These are phyloP conservation scores for Ochropacha duplaris DNA, from an alignment of 2,888 invertebrate species.

Conservation along the genomic window DNA sequence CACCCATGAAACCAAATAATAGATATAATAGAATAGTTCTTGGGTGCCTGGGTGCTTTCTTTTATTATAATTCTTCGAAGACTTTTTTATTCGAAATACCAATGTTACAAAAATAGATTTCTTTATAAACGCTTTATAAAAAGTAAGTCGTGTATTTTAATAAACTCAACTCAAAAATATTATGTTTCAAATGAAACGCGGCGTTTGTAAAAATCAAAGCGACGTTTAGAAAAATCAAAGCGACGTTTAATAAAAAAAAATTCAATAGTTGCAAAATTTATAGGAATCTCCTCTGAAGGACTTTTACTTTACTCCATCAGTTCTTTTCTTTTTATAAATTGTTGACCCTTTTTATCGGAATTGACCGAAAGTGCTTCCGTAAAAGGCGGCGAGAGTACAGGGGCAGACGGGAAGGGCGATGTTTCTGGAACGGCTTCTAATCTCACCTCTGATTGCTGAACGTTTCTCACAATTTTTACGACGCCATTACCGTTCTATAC, in stretches of 20 bases:
- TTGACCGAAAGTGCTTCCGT: conserved; percentile 38
- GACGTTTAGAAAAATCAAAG: no score
- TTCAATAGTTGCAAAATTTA: not conserved
- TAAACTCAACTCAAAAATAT: no score
- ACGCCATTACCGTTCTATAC: conserved; percentile 52
- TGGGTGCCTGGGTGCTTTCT: no score
- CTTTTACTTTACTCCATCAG: conserved; percentile 8
- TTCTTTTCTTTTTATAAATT: conserved; percentile 54
- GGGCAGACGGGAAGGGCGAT: conserved; percentile 22
- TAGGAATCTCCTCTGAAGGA: not conserved
- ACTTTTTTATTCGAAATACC: not conserved
- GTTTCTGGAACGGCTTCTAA: conserved; percentile 55
- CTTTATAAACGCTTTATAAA: no score
- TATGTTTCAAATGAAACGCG: not conserved
- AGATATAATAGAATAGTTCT: no score
- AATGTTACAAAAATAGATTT: not conserved
- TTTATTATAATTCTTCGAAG: not conserved
- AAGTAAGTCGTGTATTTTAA: no score
- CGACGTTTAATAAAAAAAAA: not conserved
- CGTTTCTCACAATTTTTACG: conserved; percentile 72
- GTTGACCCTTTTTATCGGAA: conserved; percentile 65
- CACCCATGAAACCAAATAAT: not conserved
- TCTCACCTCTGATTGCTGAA: conserved; percentile 70
- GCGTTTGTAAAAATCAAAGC: not conserved
- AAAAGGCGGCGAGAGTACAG: conserved; percentile 25